These are phyloP conservation scores for Ricordea florida DNA, from an alignment of 92 coral and sea anemone species.

Conservation along the genomic window DNA sequence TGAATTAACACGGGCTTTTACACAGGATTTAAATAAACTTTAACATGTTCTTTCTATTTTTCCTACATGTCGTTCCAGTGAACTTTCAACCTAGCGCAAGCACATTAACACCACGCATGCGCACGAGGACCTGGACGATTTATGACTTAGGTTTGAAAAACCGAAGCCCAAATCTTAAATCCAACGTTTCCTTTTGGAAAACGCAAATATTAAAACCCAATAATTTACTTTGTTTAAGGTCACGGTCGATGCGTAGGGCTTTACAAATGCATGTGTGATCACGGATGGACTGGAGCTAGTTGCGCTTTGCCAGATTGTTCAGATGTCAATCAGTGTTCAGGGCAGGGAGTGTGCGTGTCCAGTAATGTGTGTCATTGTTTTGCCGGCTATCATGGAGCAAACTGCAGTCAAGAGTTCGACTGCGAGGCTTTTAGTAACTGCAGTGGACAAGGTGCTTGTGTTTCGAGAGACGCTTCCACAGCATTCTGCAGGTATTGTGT, in stretches of 20 bases:
- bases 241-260: conserved; percentile 44
- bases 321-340: conserved; percentile 66
- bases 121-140: no score
- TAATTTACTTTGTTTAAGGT: background rate
- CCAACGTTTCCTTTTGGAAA: no score
- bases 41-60: no score
- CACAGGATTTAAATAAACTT: no score
- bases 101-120: no score
- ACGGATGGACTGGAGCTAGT: conserved; percentile 57
- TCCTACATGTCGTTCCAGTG: no score
- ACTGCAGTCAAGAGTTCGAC: conserved; percentile 35
- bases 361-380: conserved; percentile 48
- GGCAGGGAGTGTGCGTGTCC: conserved; percentile 68
- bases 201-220: no score
- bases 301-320: conserved; percentile 45
- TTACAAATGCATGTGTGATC: conserved; percentile 20
- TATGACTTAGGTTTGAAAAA: no score
- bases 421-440: conserved; percentile 52
- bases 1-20: no score
- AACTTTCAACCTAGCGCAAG: no score
- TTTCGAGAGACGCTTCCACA: background rate
- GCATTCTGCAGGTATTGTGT: conserved; percentile 7
- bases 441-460: conserved; percentile 40
- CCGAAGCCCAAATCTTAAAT: no score
- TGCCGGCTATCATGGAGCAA: conserved; percentile 34